Evolutionary conservation across 2,797 vertebrate genomes (phyloP), one percentile per base, ranked within the genome.

Genomic region (Scolopax bukidnonensis): DNA sequence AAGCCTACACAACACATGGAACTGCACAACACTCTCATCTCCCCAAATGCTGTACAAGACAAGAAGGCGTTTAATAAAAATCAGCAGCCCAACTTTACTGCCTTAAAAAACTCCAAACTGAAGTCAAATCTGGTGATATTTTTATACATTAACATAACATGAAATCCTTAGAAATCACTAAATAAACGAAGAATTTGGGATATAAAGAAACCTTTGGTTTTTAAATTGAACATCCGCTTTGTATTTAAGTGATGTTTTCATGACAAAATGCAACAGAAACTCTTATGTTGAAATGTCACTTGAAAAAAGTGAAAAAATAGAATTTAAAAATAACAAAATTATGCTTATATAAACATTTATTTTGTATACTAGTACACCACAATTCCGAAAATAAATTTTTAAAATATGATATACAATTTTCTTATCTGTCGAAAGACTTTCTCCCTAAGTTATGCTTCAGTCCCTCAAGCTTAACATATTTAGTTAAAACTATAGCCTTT

Each of bases 1-100:
- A 8, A 60, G 14, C 40, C 50, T 27, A 16, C 20, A 2, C 9
- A 61, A 74, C 5, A 1, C 2, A 1, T 33, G 48, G 8, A 38
- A n/a, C 43, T 53, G 17, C 38, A 53, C 27, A 70, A 17, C 27
- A 14, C 27, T n/a, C 4, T 30, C 17, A 15, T 53, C 59, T 71
- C 28, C 64, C 53, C 11, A 33, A 45, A 33, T 50, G 47, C 36
- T 33, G 16, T 8, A 16, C 17, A 27, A 28, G 43, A 33, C 53
- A 54, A 40, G 30, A 3, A 5, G 10, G 32, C 57, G 40, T 41
- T 41, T 30, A 53, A 53, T 63, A 53, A 64, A 84, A 27, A 64
- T 15, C 43, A 59, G 43, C 56, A 57, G 69, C 61, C 48, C n/a
- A 43, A 16, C 16, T 43, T 64, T 32, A 25, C 43, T 48, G 4